phyloP scores from a whole-genome alignment of 2,797 vertebrate species.

The Nothura maculosa region DNA sequence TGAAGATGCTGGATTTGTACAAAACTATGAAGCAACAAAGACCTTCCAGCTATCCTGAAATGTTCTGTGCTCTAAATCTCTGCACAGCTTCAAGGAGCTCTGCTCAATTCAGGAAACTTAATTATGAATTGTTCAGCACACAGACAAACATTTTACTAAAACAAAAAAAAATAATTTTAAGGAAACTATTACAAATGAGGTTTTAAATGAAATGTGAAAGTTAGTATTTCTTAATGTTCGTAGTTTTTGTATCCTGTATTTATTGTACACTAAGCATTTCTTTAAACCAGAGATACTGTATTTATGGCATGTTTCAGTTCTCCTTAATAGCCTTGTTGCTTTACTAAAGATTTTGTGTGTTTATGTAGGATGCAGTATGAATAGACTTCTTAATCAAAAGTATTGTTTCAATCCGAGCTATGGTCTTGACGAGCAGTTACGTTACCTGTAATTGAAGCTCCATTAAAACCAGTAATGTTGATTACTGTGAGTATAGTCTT shows the following conservation, averaged over 20 bases:
- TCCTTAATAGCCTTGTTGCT: neutral
- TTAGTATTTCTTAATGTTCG: constrained; percentile 3
- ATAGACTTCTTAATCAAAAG: neutral
- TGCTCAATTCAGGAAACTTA: neutral
- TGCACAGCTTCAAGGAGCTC: constrained; percentile 37
- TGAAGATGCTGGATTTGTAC: constrained; percentile 50
- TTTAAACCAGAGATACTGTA: neutral
- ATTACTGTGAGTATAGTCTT: neutral
- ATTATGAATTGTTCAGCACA: constrained; percentile 24
- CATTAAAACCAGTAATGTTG: constrained; percentile 6
- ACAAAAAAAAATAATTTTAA: neutral
- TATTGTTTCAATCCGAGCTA: neutral
- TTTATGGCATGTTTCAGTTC: neutral
- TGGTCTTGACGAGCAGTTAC: neutral
- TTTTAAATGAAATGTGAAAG: constrained; percentile 8
- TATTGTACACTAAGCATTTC: neutral
- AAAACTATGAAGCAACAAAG: constrained; percentile 53
- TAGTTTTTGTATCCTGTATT: neutral
- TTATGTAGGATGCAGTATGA: neutral
- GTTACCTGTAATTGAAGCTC: neutral
- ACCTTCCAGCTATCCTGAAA: constrained; percentile 38
- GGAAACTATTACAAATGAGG: neutral
- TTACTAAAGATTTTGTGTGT: neutral
- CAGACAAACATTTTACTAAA: neutral
- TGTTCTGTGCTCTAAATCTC: constrained; percentile 34